phyloP scores from a whole-genome alignment of 1,140 invertebrate genomes.

The Oryctes rhinoceros region DNA sequence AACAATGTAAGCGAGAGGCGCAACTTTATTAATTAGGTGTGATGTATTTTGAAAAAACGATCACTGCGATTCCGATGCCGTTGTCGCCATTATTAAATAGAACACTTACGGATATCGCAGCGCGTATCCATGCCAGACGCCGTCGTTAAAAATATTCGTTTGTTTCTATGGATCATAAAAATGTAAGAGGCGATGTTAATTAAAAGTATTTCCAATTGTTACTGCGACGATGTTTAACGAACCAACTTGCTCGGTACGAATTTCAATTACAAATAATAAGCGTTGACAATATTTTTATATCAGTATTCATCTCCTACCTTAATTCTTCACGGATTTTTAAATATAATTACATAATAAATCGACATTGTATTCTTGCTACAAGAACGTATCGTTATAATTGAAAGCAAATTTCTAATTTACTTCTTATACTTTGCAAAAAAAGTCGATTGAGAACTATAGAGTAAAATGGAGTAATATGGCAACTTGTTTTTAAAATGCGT shows the following conservation, averaged over 20 bases:
- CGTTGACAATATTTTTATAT: no score
- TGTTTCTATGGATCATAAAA: not conserved
- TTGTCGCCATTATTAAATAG: not conserved
- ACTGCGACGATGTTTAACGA: not conserved
- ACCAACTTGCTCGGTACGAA: not conserved
- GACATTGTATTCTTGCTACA: no score
- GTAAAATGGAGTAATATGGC: no score
- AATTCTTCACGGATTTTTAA: no score
- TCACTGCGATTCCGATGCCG: not conserved
- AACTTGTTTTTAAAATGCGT: no score
- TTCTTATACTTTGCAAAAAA: no score
- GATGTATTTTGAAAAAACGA: slow-evolving; percentile 8
- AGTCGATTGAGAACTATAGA: no score
- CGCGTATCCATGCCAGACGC: not conserved
- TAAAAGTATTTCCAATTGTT: not conserved
- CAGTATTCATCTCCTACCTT: no score
- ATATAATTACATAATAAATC: no score
- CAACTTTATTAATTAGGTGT: slow-evolving; percentile 30
- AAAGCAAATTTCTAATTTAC: no score
- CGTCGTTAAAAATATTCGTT: slow-evolving; percentile 7
- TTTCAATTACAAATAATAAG: not conserved
- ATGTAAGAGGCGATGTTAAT: not conserved
- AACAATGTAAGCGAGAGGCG: slow-evolving; percentile 10
- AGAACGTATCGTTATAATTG: no score
- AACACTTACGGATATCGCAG: not conserved